phyloP scores from a whole-genome alignment of 2,113 vertebrate genomes.

The Carettochelys insculpta region DNA sequence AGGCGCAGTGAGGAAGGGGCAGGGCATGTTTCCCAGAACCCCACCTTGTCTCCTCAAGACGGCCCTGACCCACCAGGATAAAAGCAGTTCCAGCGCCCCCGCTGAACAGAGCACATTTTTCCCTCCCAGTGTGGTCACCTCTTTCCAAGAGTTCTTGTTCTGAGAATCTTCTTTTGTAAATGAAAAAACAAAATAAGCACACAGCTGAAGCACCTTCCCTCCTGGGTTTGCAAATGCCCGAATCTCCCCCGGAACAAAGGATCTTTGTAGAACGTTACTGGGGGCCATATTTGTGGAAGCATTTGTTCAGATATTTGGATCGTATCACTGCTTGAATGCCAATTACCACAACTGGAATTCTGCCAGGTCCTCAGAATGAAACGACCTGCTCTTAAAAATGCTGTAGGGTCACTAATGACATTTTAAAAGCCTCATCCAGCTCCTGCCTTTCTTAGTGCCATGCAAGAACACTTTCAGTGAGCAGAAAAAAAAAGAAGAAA shows the following conservation, averaged over 20 bases:
- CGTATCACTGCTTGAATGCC: not conserved
- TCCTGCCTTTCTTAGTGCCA: not conserved
- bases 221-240: not conserved
- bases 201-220: not conserved
- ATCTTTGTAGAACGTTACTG: rapidly evolving
- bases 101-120: not conserved
- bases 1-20: too few species aligned
- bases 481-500: not conserved
- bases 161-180: rapidly evolving
- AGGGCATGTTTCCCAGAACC: too few species aligned
- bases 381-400: not conserved
- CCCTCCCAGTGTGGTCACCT: not conserved
- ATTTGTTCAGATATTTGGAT: rapidly evolving
- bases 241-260: not conserved
- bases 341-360: not conserved
- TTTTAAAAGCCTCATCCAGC: not conserved
- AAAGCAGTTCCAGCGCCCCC: too few species aligned
- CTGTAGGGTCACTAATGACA: not conserved
- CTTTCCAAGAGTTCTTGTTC: not conserved
- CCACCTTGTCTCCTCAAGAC: too few species aligned
- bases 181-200: not conserved
- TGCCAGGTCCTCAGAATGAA: not conserved
- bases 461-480: not conserved
- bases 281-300: not conserved
- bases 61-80: too few species aligned